Evolutionary conservation across 2,113 vertebrate species (phyloP).

Genomic region (Callipepla californica): DNA sequence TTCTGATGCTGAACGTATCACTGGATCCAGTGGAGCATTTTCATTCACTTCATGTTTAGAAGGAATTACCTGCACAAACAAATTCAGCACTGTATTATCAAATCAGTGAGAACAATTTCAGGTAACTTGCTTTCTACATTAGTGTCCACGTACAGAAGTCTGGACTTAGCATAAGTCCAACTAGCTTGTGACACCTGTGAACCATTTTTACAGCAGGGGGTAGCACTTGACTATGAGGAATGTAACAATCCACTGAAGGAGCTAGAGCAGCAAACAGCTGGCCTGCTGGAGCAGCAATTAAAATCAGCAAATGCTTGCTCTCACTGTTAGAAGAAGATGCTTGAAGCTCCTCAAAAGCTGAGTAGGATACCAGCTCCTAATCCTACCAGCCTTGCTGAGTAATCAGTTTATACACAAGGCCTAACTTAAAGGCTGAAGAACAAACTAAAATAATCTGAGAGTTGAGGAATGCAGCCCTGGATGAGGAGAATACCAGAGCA

Average conservation of each 20-base stretch:
- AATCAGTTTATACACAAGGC: neutral
- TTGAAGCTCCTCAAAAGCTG: neutral
- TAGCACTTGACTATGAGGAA: neutral
- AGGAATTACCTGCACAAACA: conserved; percentile 39
- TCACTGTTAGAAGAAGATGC: neutral
- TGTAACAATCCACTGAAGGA: neutral
- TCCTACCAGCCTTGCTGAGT: neutral
- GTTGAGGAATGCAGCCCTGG: conserved; percentile 16
- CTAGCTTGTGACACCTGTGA: neutral
- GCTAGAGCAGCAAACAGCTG: neutral
- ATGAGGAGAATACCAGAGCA: neutral
- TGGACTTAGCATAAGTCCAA: neutral
- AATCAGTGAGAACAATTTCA: neutral
- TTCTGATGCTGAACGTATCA: neutral
- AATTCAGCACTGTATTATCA: neutral
- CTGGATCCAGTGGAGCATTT: neutral
- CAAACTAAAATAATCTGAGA: neutral
- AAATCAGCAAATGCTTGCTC: neutral
- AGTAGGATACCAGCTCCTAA: neutral
- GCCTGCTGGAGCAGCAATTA: neutral
- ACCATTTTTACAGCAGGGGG: neutral
- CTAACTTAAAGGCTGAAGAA: neutral
- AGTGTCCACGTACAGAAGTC: rapidly evolving
- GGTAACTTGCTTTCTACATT: neutral
- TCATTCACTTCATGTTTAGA: conserved; percentile 39